Evolutionary conservation across 2,113 vertebrate species (phyloP).

Genomic region (Antidorcas marsupialis): DNA sequence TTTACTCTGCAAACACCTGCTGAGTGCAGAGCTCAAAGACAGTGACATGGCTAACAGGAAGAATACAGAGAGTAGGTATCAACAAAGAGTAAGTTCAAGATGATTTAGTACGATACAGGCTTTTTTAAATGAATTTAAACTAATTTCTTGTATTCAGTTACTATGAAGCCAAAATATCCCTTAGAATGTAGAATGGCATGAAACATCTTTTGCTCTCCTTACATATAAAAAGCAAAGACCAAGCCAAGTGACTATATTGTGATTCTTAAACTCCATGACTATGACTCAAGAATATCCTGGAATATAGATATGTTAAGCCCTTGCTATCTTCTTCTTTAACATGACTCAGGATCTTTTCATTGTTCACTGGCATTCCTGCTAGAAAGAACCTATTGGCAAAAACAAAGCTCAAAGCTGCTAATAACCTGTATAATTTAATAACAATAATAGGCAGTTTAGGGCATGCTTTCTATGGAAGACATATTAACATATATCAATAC

Average conservation of each 20-base stretch:
- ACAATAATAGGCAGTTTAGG: not conserved
- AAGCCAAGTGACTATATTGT: not conserved
- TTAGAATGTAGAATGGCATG: not conserved
- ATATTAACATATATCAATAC: not conserved
- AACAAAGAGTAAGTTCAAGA: not conserved
- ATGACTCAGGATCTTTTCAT: not conserved
- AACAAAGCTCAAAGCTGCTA: not conserved
- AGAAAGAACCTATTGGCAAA: not conserved
- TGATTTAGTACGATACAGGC: not conserved
- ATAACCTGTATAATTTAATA: not conserved
- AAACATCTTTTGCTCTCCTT: not conserved
- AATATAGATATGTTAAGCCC: not conserved
- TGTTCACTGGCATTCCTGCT: not conserved
- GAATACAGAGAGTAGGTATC: not conserved
- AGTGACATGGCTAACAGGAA: not conserved
- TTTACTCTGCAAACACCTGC: not conserved
- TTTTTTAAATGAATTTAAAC: not conserved
- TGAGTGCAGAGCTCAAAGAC: not conserved
- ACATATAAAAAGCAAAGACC: not conserved
- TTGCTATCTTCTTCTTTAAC: not conserved
- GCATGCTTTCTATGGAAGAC: not conserved
- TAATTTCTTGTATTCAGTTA: constrained; percentile 11
- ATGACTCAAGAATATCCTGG: not conserved
- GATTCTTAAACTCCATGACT: not conserved
- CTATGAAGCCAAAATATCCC: not conserved